phyloP scores from a whole-genome alignment of 2,113 vertebrate species.

The Odobenus rosmarus region DNA sequence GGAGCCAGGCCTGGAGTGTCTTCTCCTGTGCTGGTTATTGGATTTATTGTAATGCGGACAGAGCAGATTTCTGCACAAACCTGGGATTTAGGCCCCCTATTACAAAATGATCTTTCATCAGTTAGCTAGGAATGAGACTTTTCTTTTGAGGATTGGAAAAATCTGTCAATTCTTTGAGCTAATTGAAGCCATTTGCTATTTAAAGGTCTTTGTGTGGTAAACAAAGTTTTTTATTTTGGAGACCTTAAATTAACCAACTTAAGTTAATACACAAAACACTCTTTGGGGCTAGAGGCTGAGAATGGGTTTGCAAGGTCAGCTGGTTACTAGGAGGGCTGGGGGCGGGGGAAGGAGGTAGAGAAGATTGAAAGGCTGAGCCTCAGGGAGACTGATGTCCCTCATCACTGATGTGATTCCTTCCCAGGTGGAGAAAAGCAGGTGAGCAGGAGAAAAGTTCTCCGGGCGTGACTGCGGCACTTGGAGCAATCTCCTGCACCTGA shows the following conservation, averaged over 20 bases:
- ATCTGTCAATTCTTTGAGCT: background rate
- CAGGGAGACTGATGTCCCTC: rapidly evolving
- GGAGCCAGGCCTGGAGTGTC: background rate
- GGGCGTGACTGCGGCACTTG: background rate
- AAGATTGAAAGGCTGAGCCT: background rate
- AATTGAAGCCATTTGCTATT: background rate
- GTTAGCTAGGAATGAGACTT: background rate
- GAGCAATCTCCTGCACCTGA: background rate
- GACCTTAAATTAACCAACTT: background rate
- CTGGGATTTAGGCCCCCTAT: background rate
- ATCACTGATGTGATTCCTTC: rapidly evolving
- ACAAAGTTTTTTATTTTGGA: background rate
- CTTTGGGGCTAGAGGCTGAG: background rate
- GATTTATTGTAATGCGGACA: background rate
- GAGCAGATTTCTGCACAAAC: background rate
- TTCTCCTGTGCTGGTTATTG: background rate
- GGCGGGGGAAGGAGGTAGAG: background rate
- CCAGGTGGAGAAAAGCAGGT: background rate
- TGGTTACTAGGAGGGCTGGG: background rate
- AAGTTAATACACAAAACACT: background rate
- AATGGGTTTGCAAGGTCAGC: background rate
- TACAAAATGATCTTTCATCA: background rate
- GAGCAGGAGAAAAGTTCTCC: background rate
- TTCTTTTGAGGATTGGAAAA: background rate
- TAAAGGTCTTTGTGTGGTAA: background rate